Conservation (phyloP, 2,888 invertebrate species). For the Xanthostigma xanthostigma region DNA sequence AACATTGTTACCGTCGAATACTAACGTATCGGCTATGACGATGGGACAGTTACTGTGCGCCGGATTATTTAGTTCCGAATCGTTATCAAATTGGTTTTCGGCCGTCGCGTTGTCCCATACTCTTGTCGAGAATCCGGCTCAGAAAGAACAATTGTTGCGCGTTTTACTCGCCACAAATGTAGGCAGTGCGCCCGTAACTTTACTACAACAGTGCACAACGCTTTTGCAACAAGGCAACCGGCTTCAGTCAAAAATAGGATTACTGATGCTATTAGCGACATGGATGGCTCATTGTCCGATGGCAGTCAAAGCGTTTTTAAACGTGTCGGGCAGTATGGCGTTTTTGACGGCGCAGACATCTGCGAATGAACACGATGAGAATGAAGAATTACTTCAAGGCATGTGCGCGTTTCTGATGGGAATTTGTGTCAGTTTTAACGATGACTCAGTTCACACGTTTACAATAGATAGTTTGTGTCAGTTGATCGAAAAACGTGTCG, state of each 20-base stretch:
- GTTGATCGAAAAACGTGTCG: constrained; percentile 78
- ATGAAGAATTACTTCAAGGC: constrained; percentile 67
- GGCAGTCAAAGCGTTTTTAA: constrained; percentile 72
- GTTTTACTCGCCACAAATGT: constrained; percentile 79
- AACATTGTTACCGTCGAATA: constrained; percentile 77
- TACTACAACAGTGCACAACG: constrained; percentile 78
- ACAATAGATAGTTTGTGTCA: constrained; percentile 66
- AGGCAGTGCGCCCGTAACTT: constrained; percentile 71
- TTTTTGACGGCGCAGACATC: constrained; percentile 70
- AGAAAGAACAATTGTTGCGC: constrained; percentile 80
- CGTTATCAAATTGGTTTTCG: constrained; percentile 90
- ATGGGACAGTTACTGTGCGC: constrained; percentile 86
- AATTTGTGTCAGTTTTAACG: constrained; percentile 79
- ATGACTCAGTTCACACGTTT: constrained; percentile 61
- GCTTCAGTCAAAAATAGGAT: constrained; percentile 70
- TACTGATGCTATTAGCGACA: constrained; percentile 77
- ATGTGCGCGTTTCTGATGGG: constrained; percentile 75
- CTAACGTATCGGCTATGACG: constrained; percentile 54
- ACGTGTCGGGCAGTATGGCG: constrained; percentile 64
- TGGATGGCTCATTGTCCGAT: constrained; percentile 77
- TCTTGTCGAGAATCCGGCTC: constrained; percentile 66
- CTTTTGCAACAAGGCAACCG: constrained; percentile 71
- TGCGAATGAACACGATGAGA: constrained; percentile 78
- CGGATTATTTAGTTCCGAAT: constrained; percentile 77
- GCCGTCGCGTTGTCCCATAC: constrained; percentile 83